Evolutionary conservation across 2,888 invertebrate species (phyloP).

Genomic region (Acanthosepion pharaonis): DNA sequence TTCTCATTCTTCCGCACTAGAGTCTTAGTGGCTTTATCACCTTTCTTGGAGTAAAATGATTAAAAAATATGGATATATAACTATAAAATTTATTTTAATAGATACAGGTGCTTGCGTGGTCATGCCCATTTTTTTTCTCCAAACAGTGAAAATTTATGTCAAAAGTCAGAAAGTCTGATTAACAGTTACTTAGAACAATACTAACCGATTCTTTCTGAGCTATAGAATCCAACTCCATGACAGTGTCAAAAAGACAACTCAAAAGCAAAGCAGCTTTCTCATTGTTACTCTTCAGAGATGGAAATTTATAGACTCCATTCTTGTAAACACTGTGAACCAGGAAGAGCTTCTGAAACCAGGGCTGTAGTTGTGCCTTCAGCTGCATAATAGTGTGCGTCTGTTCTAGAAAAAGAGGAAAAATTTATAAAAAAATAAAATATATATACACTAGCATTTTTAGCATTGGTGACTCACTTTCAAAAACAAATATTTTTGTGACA

Average conservation of each 20-base stretch:
- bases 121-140: too few relatives aligned
- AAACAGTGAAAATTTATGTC: too few relatives aligned
- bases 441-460: too few relatives aligned
- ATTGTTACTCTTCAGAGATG: slow-evolving; percentile 55
- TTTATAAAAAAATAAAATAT: neutral
- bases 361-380: slow-evolving; percentile 55
- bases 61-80: too few relatives aligned
- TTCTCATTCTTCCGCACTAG: too few relatives aligned
- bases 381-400: slow-evolving; percentile 58
- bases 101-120: too few relatives aligned
- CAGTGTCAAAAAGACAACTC: slow-evolving; percentile 61
- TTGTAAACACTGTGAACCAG: slow-evolving; percentile 55
- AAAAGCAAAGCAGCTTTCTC: slow-evolving; percentile 64
- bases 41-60: too few relatives aligned
- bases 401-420: slow-evolving; percentile 56
- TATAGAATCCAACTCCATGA: slow-evolving; percentile 62
- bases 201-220: slow-evolving; percentile 54
- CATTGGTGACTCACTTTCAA: too few relatives aligned
- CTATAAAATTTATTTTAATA: too few relatives aligned
- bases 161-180: too few relatives aligned
- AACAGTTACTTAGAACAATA: neutral
- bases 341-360: slow-evolving; percentile 59
- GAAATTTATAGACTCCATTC: slow-evolving; percentile 56
- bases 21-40: too few relatives aligned
- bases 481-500: too few relatives aligned